Evolutionary conservation across 2,797 vertebrate species (phyloP).

Genomic region (Enteromius paludinosus): DNA sequence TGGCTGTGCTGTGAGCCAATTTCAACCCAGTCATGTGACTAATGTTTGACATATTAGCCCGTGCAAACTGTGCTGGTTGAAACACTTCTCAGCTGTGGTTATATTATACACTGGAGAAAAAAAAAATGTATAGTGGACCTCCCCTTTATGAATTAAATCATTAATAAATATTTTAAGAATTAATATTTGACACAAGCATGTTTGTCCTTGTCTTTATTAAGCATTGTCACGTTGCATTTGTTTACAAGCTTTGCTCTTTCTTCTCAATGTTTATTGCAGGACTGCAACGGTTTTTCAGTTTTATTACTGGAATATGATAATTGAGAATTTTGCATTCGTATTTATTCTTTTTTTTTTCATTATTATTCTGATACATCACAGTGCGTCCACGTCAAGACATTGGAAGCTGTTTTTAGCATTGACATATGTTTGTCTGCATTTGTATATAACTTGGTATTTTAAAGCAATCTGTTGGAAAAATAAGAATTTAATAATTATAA

Average conservation of each 20-base stretch:
- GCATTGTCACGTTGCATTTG: neutral
- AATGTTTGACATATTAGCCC: conserved; percentile 68
- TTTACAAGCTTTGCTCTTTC: conserved; percentile 3
- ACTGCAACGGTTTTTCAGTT: neutral
- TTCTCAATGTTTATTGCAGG: conserved; percentile 11
- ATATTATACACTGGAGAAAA: conserved; percentile 85
- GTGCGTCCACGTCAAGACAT: conserved; percentile 55
- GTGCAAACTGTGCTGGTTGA: conserved; percentile 68
- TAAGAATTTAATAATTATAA: conserved; percentile 61
- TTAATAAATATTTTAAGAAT: conserved; percentile 83
- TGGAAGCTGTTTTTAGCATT: conserved; percentile 49
- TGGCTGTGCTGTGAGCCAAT: conserved; percentile 10
- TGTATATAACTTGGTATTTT: conserved; percentile 43
- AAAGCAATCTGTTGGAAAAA: conserved; percentile 57
- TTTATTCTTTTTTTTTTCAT: neutral
- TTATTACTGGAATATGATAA: neutral
- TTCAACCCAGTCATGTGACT: conserved; percentile 59
- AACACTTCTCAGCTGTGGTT: conserved; percentile 79
- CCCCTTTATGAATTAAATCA: conserved; percentile 78
- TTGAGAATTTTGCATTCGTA: neutral
- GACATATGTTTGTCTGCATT: conserved; percentile 48
- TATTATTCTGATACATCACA: conserved; percentile 53
- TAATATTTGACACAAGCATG: conserved; percentile 76
- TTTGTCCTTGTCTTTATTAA: conserved; percentile 63
- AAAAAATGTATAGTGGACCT: conserved; percentile 77